Evolutionary conservation across 2,797 vertebrate species (phyloP).

Genomic region (Paguma larvata): DNA sequence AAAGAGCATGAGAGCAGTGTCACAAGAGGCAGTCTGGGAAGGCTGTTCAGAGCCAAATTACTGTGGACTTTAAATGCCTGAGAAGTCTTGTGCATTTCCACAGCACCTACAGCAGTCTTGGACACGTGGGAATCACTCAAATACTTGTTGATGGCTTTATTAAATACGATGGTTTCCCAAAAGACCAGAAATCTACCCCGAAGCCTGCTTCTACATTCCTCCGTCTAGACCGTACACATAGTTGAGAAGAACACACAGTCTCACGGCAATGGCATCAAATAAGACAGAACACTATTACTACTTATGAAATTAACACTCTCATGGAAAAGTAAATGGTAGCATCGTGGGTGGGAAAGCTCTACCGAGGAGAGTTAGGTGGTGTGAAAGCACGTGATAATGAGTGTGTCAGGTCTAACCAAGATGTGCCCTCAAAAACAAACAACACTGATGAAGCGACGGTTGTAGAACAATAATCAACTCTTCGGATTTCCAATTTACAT

Average conservation of each 20-base stretch:
- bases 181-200: slow-evolving; percentile 64
- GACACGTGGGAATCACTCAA: slow-evolving; percentile 52
- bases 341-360: slow-evolving; percentile 61
- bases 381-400: slow-evolving; percentile 68
- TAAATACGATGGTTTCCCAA: slow-evolving; percentile 68
- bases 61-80: not conserved
- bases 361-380: not conserved
- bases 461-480: slow-evolving; percentile 75
- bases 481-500: slow-evolving; percentile 69
- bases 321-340: slow-evolving; percentile 64
- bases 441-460: slow-evolving; percentile 54
- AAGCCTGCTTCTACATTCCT: slow-evolving; percentile 68
- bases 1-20: not conserved
- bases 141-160: slow-evolving; percentile 64
- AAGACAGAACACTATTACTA: slow-evolving; percentile 66
- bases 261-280: slow-evolving; percentile 67
- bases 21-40: not conserved
- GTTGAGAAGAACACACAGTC: slow-evolving; percentile 65
- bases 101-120: slow-evolving; percentile 41
- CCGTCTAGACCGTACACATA: slow-evolving; percentile 73
- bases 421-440: slow-evolving; percentile 55
- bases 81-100: slow-evolving; percentile 24
- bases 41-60: not conserved
- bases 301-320: slow-evolving; percentile 66
- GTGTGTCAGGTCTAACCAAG: slow-evolving; percentile 62